Percentiles rank a stretch among this genome's conserved stretches.
phyloP scores from a whole-genome alignment of 2,113 vertebrate genomes.

The Himantopus leucocephalus region DNA sequence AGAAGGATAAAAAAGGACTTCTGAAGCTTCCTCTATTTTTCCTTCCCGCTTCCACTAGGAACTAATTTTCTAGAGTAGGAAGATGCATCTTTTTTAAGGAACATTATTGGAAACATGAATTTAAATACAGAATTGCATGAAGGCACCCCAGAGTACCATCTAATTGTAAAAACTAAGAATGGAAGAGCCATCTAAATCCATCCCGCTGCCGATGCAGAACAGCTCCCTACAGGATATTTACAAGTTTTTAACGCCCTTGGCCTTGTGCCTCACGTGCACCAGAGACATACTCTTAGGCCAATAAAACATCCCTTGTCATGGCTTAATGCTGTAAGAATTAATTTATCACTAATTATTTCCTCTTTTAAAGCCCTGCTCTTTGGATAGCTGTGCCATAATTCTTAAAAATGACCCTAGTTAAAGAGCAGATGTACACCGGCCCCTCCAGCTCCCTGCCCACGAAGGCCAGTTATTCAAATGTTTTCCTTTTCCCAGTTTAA shows the following conservation, averaged over 20 bases:
- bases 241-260: constrained; percentile 43
- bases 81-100: not conserved
- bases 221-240: constrained; percentile 53
- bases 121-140: not conserved
- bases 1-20: not conserved
- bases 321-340: constrained; percentile 50
- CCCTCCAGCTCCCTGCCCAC: not conserved
- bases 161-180: constrained; percentile 31
- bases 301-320: constrained; percentile 54
- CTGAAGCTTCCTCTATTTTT: not conserved
- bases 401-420: not conserved
- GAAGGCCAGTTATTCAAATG: not conserved
- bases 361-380: constrained; percentile 40
- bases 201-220: not conserved
- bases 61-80: not conserved
- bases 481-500: not conserved
- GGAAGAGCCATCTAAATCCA: constrained; percentile 42
- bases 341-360: constrained; percentile 64
- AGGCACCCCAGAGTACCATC: constrained; percentile 19
- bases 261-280: constrained; percentile 30
- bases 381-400: constrained; percentile 37
- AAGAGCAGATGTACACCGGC: not conserved
- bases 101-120: not conserved
- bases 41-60: not conserved
- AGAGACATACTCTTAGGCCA: constrained; percentile 15